phyloP scores from a whole-genome alignment of 2,113 vertebrate genomes.

The Myodes glareolus region DNA sequence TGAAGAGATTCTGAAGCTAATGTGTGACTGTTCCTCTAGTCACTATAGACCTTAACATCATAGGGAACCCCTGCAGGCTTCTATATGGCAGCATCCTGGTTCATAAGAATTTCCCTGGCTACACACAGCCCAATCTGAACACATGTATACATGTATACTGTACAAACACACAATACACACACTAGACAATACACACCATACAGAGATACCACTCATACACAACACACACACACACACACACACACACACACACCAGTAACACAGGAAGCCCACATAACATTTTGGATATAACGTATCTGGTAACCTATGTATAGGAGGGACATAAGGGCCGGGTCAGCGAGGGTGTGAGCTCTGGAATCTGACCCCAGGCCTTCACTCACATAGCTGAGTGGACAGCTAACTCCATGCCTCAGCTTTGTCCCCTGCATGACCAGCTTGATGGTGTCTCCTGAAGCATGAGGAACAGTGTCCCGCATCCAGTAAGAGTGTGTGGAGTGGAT shows the following conservation, averaged over 20 bases:
- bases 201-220: neutral
- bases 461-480: neutral
- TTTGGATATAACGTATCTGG: neutral
- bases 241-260: neutral
- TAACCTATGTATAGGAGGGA: neutral
- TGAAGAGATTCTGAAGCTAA: neutral
- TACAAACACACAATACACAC: neutral
- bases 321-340: neutral
- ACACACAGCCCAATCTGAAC: neutral
- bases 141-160: neutral
- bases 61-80: neutral
- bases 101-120: neutral
- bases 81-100: neutral
- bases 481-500: neutral
- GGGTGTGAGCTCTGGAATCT: neutral
- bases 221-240: neutral
- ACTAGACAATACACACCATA: neutral
- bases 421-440: neutral
- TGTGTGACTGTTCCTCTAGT: neutral
- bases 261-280: neutral
- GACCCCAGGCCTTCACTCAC: neutral
- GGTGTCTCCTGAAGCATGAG: neutral
- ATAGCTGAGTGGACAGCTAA: neutral
- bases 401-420: neutral
- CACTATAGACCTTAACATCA: neutral